phyloP scores from a whole-genome alignment of 2,797 vertebrate species.

The Sandelia bainsii region DNA sequence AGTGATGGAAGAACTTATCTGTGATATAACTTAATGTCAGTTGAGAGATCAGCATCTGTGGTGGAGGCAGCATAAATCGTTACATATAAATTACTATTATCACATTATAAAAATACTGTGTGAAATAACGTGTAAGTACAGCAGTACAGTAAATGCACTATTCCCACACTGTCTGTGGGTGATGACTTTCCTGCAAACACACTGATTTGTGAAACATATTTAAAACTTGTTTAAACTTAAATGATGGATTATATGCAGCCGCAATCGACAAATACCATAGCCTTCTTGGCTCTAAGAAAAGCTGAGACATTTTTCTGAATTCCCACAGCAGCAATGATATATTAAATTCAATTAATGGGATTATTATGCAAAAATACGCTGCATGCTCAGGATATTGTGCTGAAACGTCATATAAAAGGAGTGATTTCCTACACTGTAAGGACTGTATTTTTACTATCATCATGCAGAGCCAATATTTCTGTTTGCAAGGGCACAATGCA shows the following conservation, averaged over 20 bases:
- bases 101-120: no score
- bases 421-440: neutral
- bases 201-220: neutral
- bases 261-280: neutral
- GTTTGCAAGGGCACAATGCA: constrained; percentile 30
- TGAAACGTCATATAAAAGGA: neutral
- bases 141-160: neutral
- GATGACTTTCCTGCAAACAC: neutral
- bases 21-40: no score
- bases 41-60: no score
- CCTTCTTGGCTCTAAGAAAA: neutral
- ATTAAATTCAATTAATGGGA: neutral
- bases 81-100: no score
- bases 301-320: neutral
- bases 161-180: neutral
- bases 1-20: no score
- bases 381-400: neutral
- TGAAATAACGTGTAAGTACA: no score
- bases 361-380: constrained; percentile 17
- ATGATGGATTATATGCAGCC: neutral
- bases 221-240: no score
- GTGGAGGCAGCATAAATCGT: no score
- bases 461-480: constrained; percentile 31
- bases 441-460: constrained; percentile 2
- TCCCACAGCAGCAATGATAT: neutral